Conservation (phyloP, 2,113 vertebrate species). For the Neofelis nebulosa region DNA sequence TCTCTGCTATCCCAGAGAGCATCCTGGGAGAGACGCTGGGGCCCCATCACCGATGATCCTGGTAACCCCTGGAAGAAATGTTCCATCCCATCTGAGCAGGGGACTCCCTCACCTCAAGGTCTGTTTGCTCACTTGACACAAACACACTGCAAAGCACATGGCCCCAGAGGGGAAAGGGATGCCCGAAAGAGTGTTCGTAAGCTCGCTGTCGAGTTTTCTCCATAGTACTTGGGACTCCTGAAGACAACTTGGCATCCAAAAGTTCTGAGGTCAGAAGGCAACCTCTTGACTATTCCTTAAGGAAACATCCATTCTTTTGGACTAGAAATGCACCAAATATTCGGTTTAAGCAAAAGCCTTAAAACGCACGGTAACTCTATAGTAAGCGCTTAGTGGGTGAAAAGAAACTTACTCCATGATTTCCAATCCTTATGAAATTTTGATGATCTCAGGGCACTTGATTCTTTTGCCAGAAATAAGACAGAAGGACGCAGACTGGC, state of each 20-base stretch:
- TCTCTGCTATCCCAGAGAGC: neutral
- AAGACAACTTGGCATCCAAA: slow-evolving; percentile 68
- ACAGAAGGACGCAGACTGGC: neutral
- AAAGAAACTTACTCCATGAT: neutral
- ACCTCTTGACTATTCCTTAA: slow-evolving; percentile 33
- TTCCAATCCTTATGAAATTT: neutral
- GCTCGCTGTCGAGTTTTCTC: slow-evolving; percentile 68
- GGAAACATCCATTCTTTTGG: slow-evolving; percentile 56
- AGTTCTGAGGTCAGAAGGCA: slow-evolving; percentile 62
- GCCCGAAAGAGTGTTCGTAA: slow-evolving; percentile 19
- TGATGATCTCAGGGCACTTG: neutral
- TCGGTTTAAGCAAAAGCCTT: neutral
- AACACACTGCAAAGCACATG: neutral
- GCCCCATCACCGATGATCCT: neutral
- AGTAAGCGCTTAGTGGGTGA: neutral
- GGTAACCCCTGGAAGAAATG: neutral
- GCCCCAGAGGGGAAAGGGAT: slow-evolving; percentile 25
- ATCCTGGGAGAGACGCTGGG: neutral
- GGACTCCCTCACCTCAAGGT: neutral
- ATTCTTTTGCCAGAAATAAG: neutral
- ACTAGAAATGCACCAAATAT: slow-evolving; percentile 32
- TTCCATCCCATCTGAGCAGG: neutral
- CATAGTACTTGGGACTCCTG: slow-evolving; percentile 35
- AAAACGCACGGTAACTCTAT: neutral
- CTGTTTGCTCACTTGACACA: neutral